phyloP scores from a whole-genome alignment of 2,113 vertebrate species.

The Myotis brandtii region DNA sequence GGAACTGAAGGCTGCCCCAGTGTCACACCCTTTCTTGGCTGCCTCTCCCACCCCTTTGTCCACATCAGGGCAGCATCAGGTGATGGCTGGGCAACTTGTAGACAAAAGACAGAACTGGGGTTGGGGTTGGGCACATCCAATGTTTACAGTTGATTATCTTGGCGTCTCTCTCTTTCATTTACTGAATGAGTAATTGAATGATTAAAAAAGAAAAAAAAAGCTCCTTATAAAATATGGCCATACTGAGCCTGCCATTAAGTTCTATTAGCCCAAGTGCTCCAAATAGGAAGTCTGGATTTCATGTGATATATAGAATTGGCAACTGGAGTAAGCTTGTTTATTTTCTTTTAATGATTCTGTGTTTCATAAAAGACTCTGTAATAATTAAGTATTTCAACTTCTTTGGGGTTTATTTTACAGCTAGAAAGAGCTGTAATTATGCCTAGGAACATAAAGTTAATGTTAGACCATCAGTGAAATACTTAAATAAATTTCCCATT shows the following conservation, averaged over 20 bases:
- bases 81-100: not conserved
- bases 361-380: not conserved
- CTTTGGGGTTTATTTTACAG: not conserved
- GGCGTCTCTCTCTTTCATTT: not conserved
- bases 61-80: not conserved
- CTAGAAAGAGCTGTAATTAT: not conserved
- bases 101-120: not conserved
- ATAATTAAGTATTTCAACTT: not conserved
- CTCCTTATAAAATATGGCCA: not conserved
- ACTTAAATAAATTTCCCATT: not conserved
- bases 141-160: not conserved
- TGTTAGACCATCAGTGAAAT: not conserved
- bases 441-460: not conserved
- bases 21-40: not conserved
- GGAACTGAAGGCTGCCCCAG: not conserved
- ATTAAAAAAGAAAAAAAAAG: not conserved
- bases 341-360: not conserved
- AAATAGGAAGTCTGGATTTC: not conserved
- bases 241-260: not conserved
- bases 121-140: too few species aligned
- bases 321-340: not conserved
- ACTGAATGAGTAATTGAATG: slow-evolving; percentile 6
- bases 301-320: not conserved
- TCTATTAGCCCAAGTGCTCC: not conserved
- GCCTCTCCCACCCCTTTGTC: not conserved